phyloP scores from a whole-genome alignment of 2,113 vertebrate genomes.

The Bostrychus sinensis region DNA sequence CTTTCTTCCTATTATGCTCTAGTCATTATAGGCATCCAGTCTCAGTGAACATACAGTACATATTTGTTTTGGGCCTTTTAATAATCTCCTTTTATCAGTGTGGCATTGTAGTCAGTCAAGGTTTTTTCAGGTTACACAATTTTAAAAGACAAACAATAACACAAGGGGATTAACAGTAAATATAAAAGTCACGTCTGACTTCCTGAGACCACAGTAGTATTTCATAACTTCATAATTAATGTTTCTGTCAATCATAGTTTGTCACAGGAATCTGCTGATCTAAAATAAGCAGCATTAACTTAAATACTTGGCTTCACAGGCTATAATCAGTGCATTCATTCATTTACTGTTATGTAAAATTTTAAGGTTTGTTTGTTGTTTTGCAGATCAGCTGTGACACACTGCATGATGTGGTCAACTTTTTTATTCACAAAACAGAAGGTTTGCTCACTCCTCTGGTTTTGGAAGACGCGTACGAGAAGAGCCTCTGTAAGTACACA shows the following conservation, averaged over 20 bases:
- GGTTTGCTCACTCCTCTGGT: constrained; percentile 75
- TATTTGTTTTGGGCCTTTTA: too few relatives aligned
- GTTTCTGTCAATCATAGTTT: background rate
- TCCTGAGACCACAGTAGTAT: too few relatives aligned
- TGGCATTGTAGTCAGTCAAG: too few relatives aligned
- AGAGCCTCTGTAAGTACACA: constrained; percentile 77
- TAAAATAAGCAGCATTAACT: background rate
- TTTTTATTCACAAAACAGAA: constrained; percentile 74
- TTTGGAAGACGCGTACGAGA: constrained; percentile 77
- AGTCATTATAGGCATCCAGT: background rate
- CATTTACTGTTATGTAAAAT: background rate
- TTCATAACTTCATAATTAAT: too few relatives aligned
- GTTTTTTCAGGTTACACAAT: too few relatives aligned
- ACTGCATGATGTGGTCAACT: constrained; percentile 73
- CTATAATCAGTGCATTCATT: background rate
- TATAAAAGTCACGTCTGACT: too few relatives aligned
- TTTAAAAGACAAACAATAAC: too few relatives aligned
- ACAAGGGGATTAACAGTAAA: too few relatives aligned
- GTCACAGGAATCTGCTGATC: background rate
- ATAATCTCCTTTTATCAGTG: too few relatives aligned
- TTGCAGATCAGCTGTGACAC: constrained; percentile 79
- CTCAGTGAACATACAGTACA: too few relatives aligned
- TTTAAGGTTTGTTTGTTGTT: background rate
- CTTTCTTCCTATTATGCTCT: background rate
- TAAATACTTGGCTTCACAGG: too few relatives aligned